Base-by-base conservation (phyloP, 2,113 vertebrate genomes). In the Mastomys coucha region DNA sequence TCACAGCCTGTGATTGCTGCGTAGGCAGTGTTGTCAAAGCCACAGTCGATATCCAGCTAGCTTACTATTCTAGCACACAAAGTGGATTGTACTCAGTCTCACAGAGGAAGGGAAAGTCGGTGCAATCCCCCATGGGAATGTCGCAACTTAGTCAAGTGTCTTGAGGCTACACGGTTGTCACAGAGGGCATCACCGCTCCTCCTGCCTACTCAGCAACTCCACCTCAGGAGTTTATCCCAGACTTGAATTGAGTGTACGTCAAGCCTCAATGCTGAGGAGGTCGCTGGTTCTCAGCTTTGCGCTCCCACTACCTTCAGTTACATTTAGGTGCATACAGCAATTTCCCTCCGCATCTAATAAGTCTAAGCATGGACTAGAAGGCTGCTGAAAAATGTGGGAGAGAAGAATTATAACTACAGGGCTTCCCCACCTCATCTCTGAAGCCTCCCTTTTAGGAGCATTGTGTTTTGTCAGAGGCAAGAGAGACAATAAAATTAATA, bases 191-290 rank as follows among this genome's bases (percentile, higher is more conserved):
- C 53, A 4, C 0, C 2, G 72, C 17, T 56, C 86, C 84, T 53
- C 77, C 69, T n/a, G 36, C 26, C 4, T 36, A 33, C 3, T 63
- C 19, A 67, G 28, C 2, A 0, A 7, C 20, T 69, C 42, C 24
- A 10, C 22, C 39, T 22, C 28, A 7, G 82, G 65, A 86, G 12
- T 6, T 3, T 4, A 0, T 1, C 56, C 70, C 2, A 0, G 0
- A 60, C 67, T 28, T 56, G 5, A 26, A 1, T 0, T 45, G 96
- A 78, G 56, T 49, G 56, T 8, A 13, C 1, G 16, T 89, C 24
- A 42, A 45, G 49, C 24, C 36, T 20, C 24, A 1, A 6, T 0
- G 11, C 72, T 24, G 1, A n/a, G 39, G 36, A 77, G 31, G 13
- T 24, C 49, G 22, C 0, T 26, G 36, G 16, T 72, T 1, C 2